Conservation (phyloP, 2,113 vertebrate species). For the Aphyosemion australe region DNA sequence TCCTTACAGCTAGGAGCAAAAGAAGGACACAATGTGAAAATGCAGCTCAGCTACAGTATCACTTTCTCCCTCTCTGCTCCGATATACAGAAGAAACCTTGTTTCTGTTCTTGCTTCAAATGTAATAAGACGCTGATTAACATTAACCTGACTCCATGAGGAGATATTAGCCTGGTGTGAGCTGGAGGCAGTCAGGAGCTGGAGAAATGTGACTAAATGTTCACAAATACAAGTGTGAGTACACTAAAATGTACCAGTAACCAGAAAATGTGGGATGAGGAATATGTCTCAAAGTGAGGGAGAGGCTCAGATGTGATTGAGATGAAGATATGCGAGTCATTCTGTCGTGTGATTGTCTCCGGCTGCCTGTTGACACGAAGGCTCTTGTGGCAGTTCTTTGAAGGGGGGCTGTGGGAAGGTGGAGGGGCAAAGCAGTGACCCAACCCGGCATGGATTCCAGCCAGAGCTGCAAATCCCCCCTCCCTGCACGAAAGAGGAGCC, state of each 20-base stretch:
- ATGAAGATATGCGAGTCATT: constrained; percentile 17
- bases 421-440: constrained; percentile 20
- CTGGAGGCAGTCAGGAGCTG: not conserved
- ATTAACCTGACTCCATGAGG: constrained; percentile 2
- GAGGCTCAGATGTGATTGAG: constrained; percentile 24
- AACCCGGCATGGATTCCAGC: constrained; percentile 36
- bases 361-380: constrained; percentile 53
- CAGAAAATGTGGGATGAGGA: constrained; percentile 4
- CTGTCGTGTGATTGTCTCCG: not conserved
- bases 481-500: constrained; percentile 39
- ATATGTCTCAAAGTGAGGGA: not conserved
- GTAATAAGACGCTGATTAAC: constrained; percentile 40
- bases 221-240: not conserved
- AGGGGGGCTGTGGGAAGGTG: constrained; percentile 32
- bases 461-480: constrained; percentile 38
- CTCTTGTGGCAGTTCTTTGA: constrained; percentile 48
- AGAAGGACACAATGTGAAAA: constrained; percentile 27
- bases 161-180: constrained; percentile 9
- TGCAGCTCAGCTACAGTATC: constrained; percentile 10
- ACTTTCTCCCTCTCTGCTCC: constrained; percentile 22
- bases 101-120: constrained; percentile 28
- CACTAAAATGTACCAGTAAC: too few species aligned
- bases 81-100: constrained; percentile 34
- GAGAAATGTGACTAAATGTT: constrained; percentile 1
- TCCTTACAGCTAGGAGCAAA: constrained; percentile 26